These are phyloP conservation scores for Egretta garzetta DNA, from an alignment of 2,113 vertebrate species.

Conservation along the genomic window DNA sequence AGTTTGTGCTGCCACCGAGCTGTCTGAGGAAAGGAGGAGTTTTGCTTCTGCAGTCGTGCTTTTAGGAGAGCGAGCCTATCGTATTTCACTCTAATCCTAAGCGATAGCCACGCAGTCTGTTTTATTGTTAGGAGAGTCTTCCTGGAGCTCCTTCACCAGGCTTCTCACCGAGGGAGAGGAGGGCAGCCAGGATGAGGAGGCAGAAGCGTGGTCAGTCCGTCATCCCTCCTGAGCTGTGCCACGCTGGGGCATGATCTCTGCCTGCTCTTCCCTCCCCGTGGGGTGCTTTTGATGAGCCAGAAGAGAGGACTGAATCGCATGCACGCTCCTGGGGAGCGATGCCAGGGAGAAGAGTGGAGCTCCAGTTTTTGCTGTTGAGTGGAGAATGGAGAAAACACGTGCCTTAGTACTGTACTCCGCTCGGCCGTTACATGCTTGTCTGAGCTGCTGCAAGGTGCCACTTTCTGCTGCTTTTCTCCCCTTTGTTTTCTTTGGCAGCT, in stretches of 20 bases:
- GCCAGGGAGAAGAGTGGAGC: conserved; percentile 41
- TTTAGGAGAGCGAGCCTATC: conserved; percentile 76
- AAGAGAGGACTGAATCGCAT: not conserved
- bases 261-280: not conserved
- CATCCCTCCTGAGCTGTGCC: not conserved
- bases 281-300: not conserved
- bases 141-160: conserved; percentile 42
- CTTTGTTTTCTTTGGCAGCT: conserved; percentile 69
- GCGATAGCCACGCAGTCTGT: conserved; percentile 70
- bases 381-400: conserved; percentile 44
- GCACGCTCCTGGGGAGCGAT: not conserved
- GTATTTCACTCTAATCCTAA: conserved; percentile 85
- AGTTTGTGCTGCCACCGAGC: conserved; percentile 67
- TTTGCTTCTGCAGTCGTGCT: conserved; percentile 74
- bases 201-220: not conserved
- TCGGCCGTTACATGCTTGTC: conserved; percentile 44
- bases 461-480: conserved; percentile 46
- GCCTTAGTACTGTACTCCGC: not conserved
- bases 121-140: conserved; percentile 75
- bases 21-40: conserved; percentile 74
- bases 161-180: not conserved
- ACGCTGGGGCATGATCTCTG: not conserved
- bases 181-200: not conserved
- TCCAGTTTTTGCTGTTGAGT: conserved; percentile 37
- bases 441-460: conserved; percentile 63